Conservation (phyloP, 1,140 invertebrate species). For the Telenomus remus region DNA sequence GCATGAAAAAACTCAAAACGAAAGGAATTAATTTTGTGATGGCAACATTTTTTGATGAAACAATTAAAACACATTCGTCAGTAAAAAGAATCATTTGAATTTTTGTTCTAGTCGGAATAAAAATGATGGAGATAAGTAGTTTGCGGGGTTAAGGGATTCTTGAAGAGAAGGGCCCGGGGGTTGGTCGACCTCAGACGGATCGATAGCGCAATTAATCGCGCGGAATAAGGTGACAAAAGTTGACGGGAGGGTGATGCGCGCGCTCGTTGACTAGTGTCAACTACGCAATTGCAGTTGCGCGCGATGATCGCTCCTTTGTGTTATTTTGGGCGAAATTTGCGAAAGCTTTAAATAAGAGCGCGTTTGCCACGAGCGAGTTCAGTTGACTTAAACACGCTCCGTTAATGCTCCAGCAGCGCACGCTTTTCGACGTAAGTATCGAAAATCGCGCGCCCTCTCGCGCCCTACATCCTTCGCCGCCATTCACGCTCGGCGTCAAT, state of each 20-base stretch:
- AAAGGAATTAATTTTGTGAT: no score
- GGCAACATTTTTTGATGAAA: no score
- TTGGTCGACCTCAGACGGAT: conserved; percentile 44
- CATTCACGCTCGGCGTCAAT: conserved; percentile 20
- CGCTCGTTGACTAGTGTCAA: conserved; percentile 59
- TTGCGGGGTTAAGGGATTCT: no score
- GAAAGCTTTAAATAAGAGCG: conserved; percentile 75
- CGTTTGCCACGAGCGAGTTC: conserved; percentile 66
- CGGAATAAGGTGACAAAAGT: conserved; percentile 53
- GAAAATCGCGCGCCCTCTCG: conserved; percentile 31
- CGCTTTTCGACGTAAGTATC: conserved; percentile 72
- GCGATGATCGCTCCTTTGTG: conserved; percentile 68
- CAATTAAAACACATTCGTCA: no score
- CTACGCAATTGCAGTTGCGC: not conserved
- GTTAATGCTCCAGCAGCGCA: conserved; percentile 74
- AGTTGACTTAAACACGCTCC: conserved; percentile 68
- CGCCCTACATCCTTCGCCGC: conserved; percentile 18
- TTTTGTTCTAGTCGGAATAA: no score
- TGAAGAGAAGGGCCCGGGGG: no score
- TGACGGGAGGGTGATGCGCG: conserved; percentile 41
- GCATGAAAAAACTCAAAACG: no score
- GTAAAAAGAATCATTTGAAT: no score
- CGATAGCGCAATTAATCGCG: conserved; percentile 49
- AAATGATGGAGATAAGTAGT: no score
- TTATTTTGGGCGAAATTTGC: conserved; percentile 73